phyloP scores from a whole-genome alignment of 2,888 invertebrate genomes.

The Ophion slaviceki region DNA sequence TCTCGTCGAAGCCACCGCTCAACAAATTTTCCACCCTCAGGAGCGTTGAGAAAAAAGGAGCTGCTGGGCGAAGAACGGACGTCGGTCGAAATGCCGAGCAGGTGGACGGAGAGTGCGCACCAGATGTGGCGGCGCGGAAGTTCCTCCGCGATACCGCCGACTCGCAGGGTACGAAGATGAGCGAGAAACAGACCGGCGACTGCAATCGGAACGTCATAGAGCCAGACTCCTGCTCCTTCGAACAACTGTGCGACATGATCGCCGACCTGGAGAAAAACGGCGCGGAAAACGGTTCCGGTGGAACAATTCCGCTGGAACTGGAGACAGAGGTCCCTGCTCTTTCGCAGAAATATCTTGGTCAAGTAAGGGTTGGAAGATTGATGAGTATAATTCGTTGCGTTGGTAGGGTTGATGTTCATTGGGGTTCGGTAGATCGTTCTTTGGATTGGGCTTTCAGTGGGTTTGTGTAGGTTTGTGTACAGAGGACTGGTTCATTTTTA shows the following conservation, averaged over 20 bases:
- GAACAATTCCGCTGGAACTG: background rate
- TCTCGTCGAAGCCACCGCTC: slow-evolving; percentile 71
- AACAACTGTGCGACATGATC: slow-evolving; percentile 78
- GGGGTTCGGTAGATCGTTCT: too few relatives aligned
- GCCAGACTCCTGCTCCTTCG: slow-evolving; percentile 73
- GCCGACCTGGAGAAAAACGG: slow-evolving; percentile 75
- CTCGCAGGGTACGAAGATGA: slow-evolving; percentile 33
- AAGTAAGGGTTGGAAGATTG: background rate
- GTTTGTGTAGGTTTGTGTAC: too few relatives aligned
- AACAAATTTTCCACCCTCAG: slow-evolving; percentile 53
- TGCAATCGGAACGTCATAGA: slow-evolving; percentile 77
- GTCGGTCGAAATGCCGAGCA: slow-evolving; percentile 5
- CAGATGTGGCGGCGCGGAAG: background rate
- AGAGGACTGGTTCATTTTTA: too few relatives aligned
- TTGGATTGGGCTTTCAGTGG: too few relatives aligned
- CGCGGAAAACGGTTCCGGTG: background rate
- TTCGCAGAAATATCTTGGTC: slow-evolving; percentile 39
- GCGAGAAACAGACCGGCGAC: slow-evolving; percentile 67
- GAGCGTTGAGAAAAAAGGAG: slow-evolving; percentile 35
- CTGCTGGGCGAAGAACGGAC: background rate
- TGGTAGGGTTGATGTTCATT: too few relatives aligned
- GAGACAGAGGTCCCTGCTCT: background rate
- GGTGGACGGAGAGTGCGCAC: background rate
- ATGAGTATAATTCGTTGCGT: background rate
- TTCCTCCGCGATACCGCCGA: background rate